These are phyloP conservation scores for Brachypterus glaber DNA, from an alignment of 2,888 invertebrate genomes.

Conservation along the genomic window DNA sequence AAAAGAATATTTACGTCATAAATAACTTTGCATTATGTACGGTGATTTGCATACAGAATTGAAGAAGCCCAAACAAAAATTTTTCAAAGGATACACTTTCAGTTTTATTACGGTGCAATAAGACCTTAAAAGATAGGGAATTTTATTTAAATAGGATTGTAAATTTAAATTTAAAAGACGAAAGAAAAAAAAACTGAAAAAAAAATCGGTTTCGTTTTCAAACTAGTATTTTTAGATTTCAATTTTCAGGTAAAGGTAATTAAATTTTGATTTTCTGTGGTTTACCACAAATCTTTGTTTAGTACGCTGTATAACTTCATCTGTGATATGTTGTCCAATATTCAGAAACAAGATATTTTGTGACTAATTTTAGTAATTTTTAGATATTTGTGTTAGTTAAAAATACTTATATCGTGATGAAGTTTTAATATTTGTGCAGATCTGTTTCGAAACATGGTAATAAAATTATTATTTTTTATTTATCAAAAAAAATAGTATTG, in stretches of 20 bases:
- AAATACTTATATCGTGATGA: too few relatives aligned
- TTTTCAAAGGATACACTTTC: constrained; percentile 8
- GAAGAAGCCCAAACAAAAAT: constrained; percentile 18
- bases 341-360: too few relatives aligned
- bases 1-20: constrained; percentile 29
- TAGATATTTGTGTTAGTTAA: too few relatives aligned
- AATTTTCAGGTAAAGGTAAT: constrained; percentile 31
- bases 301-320: too few relatives aligned
- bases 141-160: neutral
- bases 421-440: too few relatives aligned
- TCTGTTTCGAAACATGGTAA: too few relatives aligned
- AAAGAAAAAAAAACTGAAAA: constrained; percentile 12
- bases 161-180: neutral
- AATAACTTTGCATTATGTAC: constrained; percentile 25
- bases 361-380: too few relatives aligned
- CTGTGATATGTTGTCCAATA: too few relatives aligned
- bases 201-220: constrained; percentile 23
- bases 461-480: too few relatives aligned
- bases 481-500: too few relatives aligned
- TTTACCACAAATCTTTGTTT: constrained; percentile 30
- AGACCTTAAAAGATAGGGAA: neutral
- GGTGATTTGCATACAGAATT: constrained; percentile 29
- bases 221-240: constrained; percentile 21
- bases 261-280: constrained; percentile 24
- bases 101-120: constrained; percentile 2